Evolutionary conservation across 1,140 invertebrate genomes (phyloP), one percentile per base, ranked within the genome.

Genomic region (Euura lappo): DNA sequence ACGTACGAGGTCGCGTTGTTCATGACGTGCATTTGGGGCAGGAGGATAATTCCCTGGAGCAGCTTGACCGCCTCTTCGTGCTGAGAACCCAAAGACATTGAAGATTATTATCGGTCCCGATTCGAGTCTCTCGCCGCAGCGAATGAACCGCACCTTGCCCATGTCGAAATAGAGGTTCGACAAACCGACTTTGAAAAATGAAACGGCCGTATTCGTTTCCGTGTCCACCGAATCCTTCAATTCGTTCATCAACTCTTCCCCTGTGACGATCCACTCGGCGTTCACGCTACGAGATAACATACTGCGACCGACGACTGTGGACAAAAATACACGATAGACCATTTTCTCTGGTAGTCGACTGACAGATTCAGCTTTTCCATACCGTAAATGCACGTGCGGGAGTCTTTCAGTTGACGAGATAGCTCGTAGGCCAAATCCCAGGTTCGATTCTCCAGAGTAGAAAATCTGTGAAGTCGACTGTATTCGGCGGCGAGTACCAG

Each of bases 121-220:
- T 60, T 60, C 8, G n/a, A 60, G 2, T 10, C 8, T n/a, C 8
- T 8, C 8, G 8, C n/a, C 8, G n/a, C 8, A 60, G 51, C 51
- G 4, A 60, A 60, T 60, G n/a, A 60, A 60, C 8, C n/a, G n/a
- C n/a, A 84, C 85, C 78, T 80, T 81, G 42, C 78, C 78, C 67
- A 76, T 79, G 76, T 84, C 79, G 11, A 85, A 85, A 68, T 86
- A 85, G 72, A 82, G 82, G 45, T 87, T 81, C 51, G 85, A 79
- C 46, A 88, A 79, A 73, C 79, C 83, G 60, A 84, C 76, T 76
- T 78, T 83, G 75, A 83, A 86, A 45, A 80, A 66, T 45, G 76
- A 77, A 13, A 86, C 76, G 2, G 73, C 65, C 10, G 70, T 71
- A 4, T 72, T 73, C 65, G 76, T 78, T 65, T 76, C 46, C 13